Evolutionary conservation across 1,140 invertebrate species (phyloP), one percentile per base, ranked within the genome.

Genomic region (Cyrtorhinus lividipennis): DNA sequence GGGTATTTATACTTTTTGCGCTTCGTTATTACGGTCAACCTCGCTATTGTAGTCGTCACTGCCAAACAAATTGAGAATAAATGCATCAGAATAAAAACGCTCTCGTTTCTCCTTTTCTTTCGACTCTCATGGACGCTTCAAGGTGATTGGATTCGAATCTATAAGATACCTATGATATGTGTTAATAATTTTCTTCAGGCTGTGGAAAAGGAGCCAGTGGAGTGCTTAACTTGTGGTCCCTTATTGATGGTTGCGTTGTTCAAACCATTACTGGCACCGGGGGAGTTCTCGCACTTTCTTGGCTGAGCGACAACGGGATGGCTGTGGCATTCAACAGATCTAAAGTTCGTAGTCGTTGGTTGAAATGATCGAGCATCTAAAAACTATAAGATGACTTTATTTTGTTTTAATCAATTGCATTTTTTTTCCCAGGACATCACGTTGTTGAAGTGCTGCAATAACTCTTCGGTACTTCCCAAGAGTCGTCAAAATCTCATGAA

Each of bases 191-290:
- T n/a, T n/a, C n/a, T n/a, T 38, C 15, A 68, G 76, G 75, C 8
- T 76, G 73, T 68, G 66, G 69, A 20, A 76, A 76, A 67, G 72
- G 76, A 44, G 72, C 73, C 12, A 80, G 75, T 67, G 81, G 81
- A 12, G 74, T 81, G 67, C 70, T 84, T 2, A 84, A 85, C 68
- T 75, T 84, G 23, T 85, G 82, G 82, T 81, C 79, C 1, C 69
- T 84, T 1, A 72, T 77, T 71, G 77, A 82, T 71, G 81, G 80
- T 0, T 77, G 73, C 61, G 69, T 83, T 18, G 70, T 83, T 1
- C 77, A 82, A 64, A 82, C 81, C 1, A 68, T 77, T 58, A 77
- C 77, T 48, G 80, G 81, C 2, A 73, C 69, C 56, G 81, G 81
- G 15, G 76, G 75, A 1, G 73, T 81, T 0, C 73, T 75, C 45